Percentiles rank a stretch among this genome's conserved stretches.
Evolutionary conservation across 2,797 vertebrate genomes (phyloP).

Genomic region (Schizopygopsis malacanthus): DNA sequence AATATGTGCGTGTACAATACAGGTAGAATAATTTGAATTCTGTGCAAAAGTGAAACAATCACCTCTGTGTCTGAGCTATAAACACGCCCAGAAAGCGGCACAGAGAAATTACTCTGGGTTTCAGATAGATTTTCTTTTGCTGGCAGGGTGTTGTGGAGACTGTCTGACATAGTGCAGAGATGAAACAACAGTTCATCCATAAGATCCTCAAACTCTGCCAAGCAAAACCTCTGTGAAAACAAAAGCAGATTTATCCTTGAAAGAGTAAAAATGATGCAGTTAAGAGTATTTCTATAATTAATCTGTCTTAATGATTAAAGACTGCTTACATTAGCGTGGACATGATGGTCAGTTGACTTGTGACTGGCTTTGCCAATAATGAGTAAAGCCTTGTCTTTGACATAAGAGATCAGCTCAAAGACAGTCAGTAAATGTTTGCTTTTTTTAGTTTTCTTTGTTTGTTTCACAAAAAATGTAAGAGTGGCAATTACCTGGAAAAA

Average conservation of each 20-base stretch:
- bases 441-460: constrained; percentile 65
- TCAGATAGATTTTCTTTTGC: constrained; percentile 39
- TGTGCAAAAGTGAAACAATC: constrained; percentile 10
- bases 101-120: constrained; percentile 49
- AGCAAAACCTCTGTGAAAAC: constrained; percentile 74
- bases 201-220: constrained; percentile 82
- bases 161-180: constrained; percentile 73
- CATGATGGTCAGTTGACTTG: constrained; percentile 41
- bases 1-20: not conserved
- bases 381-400: constrained; percentile 56
- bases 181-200: constrained; percentile 83
- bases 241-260: constrained; percentile 1
- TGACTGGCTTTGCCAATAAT: constrained; percentile 59
- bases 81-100: constrained; percentile 10
- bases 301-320: not conserved
- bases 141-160: constrained; percentile 65
- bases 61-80: constrained; percentile 64
- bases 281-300: not conserved
- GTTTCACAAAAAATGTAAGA: constrained; percentile 64
- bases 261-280: not conserved
- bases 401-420: constrained; percentile 65
- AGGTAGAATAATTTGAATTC: not conserved
- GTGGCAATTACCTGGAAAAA: constrained; percentile 67
- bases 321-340: constrained; percentile 71
- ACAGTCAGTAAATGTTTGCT: constrained; percentile 65